Conservation (phyloP, 2,797 vertebrate species). For the Iguana delicatissima region DNA sequence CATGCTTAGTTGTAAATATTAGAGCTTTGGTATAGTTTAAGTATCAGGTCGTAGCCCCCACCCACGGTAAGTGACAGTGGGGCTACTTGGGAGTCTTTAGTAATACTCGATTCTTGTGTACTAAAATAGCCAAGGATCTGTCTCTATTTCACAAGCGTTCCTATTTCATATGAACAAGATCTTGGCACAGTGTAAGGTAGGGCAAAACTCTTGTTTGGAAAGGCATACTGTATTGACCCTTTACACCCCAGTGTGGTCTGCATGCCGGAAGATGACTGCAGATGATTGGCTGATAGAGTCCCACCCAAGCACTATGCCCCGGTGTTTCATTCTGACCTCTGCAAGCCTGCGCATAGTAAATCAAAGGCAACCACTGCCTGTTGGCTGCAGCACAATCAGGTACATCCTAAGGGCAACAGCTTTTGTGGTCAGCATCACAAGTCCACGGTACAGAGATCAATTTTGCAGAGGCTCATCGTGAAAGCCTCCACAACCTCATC, state of each 20-base stretch:
- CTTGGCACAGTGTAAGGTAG: neutral
- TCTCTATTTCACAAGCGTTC: neutral
- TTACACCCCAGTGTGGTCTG: neutral
- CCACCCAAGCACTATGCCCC: too few species aligned
- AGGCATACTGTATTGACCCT: neutral
- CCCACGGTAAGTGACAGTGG: too few species aligned
- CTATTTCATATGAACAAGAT: neutral
- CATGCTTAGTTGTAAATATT: too few species aligned
- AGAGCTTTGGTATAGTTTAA: too few species aligned
- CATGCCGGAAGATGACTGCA: neutral
- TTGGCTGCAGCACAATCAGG: too few species aligned
- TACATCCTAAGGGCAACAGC: neutral
- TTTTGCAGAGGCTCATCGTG: too few species aligned
- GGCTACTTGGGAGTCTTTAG: too few species aligned
- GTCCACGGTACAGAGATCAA: too few species aligned
- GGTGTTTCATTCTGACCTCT: neutral
- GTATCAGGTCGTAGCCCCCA: too few species aligned
- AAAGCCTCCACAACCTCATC: too few species aligned
- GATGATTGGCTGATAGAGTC: too few species aligned
- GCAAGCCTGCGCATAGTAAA: neutral
- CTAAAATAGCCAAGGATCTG: neutral
- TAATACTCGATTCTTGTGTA: too few species aligned
- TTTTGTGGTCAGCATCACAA: conserved; percentile 12
- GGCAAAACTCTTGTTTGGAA: neutral
- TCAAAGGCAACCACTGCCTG: neutral